Evolutionary conservation across 2,113 vertebrate species (phyloP).

Genomic region (Campylomormyrus tamandua): DNA sequence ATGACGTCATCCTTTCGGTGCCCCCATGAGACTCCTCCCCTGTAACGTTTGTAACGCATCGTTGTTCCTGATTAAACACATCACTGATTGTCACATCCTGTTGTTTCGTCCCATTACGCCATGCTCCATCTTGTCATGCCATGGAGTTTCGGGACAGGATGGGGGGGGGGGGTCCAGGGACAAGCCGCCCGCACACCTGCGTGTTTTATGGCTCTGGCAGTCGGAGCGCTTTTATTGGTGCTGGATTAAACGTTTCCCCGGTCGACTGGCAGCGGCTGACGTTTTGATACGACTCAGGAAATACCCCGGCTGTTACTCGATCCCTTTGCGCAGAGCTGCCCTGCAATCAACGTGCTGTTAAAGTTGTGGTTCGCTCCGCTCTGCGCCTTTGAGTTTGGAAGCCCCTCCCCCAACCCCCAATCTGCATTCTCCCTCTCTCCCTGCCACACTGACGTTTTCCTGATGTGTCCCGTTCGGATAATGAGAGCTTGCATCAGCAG

Average conservation of each 20-base stretch:
- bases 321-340: neutral
- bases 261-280: neutral
- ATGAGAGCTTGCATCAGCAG: neutral
- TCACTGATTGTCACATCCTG: neutral
- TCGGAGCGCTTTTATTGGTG: neutral
- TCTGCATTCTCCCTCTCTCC: neutral
- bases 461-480: neutral
- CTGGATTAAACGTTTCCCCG: conserved; percentile 1
- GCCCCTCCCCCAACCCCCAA: neutral
- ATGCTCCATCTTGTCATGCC: neutral
- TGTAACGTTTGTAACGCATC: neutral
- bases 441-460: neutral
- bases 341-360: neutral
- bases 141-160: neutral
- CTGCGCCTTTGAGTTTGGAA: neutral
- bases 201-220: neutral
- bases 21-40: neutral
- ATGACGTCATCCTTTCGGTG: neutral
- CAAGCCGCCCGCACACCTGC: conserved; percentile 4
- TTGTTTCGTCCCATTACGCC: neutral
- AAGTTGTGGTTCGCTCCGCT: neutral
- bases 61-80: neutral
- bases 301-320: neutral
- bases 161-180: neutral
- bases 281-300: conserved; percentile 7